Evolutionary conservation across 2,113 vertebrate genomes (phyloP).

Genomic region (Nothobranchius kuhntae): DNA sequence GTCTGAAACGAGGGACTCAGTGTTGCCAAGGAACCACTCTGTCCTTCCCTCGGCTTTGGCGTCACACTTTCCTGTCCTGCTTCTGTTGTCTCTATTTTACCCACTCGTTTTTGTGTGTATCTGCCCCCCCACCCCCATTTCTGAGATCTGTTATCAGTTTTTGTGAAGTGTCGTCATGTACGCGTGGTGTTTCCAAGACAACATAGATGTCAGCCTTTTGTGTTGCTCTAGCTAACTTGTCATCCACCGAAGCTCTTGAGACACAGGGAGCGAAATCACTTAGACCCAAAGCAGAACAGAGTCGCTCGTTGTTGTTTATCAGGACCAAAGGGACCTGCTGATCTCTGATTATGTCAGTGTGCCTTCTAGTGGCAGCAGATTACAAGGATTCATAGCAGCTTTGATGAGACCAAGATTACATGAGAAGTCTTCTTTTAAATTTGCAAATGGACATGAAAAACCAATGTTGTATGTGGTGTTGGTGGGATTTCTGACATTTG

Average conservation of each 20-base stretch:
- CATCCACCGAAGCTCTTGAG: conserved; percentile 36
- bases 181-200: conserved; percentile 48
- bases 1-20: conserved; percentile 57
- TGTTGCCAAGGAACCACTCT: conserved; percentile 60
- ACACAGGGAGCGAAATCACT: conserved; percentile 40
- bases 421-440: conserved; percentile 8
- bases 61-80: conserved; percentile 2
- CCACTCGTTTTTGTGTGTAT: conserved; percentile 22
- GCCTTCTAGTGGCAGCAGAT: conserved; percentile 41
- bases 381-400: conserved; percentile 8
- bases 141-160: conserved; percentile 51
- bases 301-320: conserved; percentile 44
- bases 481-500: not conserved
- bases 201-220: conserved; percentile 34
- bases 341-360: conserved; percentile 36
- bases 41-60: conserved; percentile 26
- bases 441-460: not conserved
- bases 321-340: conserved; percentile 19
- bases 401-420: not conserved
- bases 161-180: conserved; percentile 46
- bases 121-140: not conserved
- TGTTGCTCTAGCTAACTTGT: conserved; percentile 39
- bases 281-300: conserved; percentile 24
- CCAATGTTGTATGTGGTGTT: not conserved
- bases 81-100: conserved; percentile 32